Evolutionary conservation across 2,113 vertebrate genomes (phyloP), one percentile per base, ranked within the genome.

Genomic region (Ailuropoda melanoleuca): DNA sequence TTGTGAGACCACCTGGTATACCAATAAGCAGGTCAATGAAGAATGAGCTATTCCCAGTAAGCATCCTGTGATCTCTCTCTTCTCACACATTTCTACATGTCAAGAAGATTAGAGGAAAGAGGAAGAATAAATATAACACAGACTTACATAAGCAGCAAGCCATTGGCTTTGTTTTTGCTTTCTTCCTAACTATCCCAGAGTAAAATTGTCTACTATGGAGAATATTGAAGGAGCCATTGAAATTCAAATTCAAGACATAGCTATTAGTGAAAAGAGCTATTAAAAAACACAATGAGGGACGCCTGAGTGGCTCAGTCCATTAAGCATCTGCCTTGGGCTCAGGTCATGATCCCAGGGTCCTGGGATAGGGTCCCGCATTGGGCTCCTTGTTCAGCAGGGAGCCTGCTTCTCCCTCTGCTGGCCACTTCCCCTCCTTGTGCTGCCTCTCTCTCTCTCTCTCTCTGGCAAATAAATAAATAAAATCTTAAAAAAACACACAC

Each of bases 171-270:
- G 23, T 48, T 81, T 93, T 81, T 62, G 37, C 46, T 74, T 91
- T 55, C 46, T 94, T 91, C 24, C 56, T 66, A 74, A 74, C 62
- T 82, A 64, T 34, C 8, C 37, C 46, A 64, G 46, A 34, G 9
- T 39, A 81, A 91, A 90, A 74, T 72, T 56, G 3, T 26, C 58
- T 90, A 29, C 81, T 87, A 23, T 56, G 24, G 55, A 96, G 55
- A 75, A 74, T 34, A 75, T 13, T 58, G 39, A 58, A 88, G 50
- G 19, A 19, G 15, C 18, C 37, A 68, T 58, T 92, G 50, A 87
- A 84, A 96, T 96, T 89, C 68, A 84, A 96, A 77, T 77, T 55
- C 4, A 48, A 93, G 56, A 66, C 29, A 48, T 58, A 93, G 50
- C 78, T 93, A 48, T 26, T 6, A 93, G 56, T 18, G 19, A 89